Conservation (phyloP, 92 coral and sea anemone genomes). For the Isaurus tuberculatus region DNA sequence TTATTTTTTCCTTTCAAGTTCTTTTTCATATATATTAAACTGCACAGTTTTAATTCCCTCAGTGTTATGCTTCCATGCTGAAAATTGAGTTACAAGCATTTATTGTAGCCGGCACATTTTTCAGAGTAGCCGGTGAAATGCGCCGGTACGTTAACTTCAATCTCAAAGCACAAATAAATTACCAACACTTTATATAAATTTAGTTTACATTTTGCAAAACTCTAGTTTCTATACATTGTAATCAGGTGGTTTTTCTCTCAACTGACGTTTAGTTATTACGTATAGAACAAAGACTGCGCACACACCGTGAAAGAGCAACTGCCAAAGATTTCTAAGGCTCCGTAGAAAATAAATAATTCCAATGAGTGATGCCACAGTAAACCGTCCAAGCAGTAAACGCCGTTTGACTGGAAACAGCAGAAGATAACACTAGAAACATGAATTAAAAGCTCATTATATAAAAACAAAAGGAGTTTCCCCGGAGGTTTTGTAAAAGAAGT, state of each 20-base stretch:
- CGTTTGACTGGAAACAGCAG: slow-evolving; percentile 75
- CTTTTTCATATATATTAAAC: too few species aligned
- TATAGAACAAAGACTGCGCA: slow-evolving; percentile 74
- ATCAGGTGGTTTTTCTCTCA: slow-evolving; percentile 88
- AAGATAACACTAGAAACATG: slow-evolving; percentile 74
- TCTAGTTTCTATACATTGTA: slow-evolving; percentile 77
- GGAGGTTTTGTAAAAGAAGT: too few species aligned
- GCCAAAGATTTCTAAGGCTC: slow-evolving; percentile 88
- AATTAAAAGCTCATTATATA: too few species aligned
- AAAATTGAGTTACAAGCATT: too few species aligned
- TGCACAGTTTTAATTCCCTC: too few species aligned
- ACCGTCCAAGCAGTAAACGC: slow-evolving; percentile 74
- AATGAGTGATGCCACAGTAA: slow-evolving; percentile 62
- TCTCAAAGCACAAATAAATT: not conserved
- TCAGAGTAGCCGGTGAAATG: too few species aligned
- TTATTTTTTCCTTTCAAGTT: too few species aligned
- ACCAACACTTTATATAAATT: not conserved
- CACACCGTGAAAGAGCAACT: slow-evolving; percentile 75
- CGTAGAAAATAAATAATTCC: slow-evolving; percentile 73
- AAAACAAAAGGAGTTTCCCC: too few species aligned
- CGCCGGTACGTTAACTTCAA: too few species aligned
- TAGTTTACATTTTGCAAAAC: not conserved
- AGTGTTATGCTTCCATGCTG: too few species aligned
- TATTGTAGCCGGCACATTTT: too few species aligned
- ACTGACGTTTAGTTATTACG: slow-evolving; percentile 80